Evolutionary conservation across 2,113 vertebrate species (phyloP), one percentile per base, ranked within the genome.

Genomic region (cattle (Bos taurus)): DNA sequence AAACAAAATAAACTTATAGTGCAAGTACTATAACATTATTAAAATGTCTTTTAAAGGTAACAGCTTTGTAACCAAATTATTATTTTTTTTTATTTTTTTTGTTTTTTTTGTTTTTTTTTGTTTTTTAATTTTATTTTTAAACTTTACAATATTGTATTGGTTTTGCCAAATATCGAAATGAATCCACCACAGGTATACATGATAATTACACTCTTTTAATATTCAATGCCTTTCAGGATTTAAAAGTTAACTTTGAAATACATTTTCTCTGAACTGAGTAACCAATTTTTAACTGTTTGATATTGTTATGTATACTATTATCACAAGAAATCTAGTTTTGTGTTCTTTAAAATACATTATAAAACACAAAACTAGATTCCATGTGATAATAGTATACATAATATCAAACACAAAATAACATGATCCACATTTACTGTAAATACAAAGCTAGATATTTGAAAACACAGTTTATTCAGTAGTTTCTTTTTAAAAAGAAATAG

Each of bases 1-100:
- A 89, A 83, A 78, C 19, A 92, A 91, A 96, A 89, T 89, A 89
- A 86, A 86, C 50, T 86, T 90, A 71, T 6, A 95, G 26, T 74
- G 19, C 3, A 78, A 88, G 5, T n/a, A 94, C 54, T 77, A 96
- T 19, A 90, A 33, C 19, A 52, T 23, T 84, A 6, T 26, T 64
- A 57, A 86, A 90, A 90, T 92, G 7, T 40, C 74, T 95, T 93
- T 57, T 83, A 93, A 93, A 95, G 2, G 21, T 23, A 80, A 52
- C 6, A 46, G 33, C 19, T 26, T 85, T 87, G 10, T 86, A 78
- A 93, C 78, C 13, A 92, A 95, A 91, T 86, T 74, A 71, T 80
- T 40, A 40, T 40, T 40, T 40, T 40, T 40, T 40, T 40, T 40
- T 36, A 36, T 40, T 40, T 4, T 40, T 40, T 40, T 40, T 40